These are phyloP conservation scores for Arctia plantaginis DNA, from an alignment of 2,888 invertebrate species.

Conservation along the genomic window DNA sequence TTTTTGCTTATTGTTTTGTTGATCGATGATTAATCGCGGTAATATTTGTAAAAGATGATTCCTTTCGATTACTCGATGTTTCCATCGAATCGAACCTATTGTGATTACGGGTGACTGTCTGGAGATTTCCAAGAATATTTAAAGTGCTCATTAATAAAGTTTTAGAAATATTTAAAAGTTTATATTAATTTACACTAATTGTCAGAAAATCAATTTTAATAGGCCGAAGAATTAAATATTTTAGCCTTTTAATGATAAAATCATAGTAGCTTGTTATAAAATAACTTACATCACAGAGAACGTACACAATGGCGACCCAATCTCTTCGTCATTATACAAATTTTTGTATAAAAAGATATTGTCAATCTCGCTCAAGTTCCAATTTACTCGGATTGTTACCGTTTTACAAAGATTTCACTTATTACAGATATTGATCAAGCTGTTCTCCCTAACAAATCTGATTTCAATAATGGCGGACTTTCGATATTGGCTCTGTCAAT, in stretches of 20 bases:
- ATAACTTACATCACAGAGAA: conserved; percentile 30
- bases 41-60: too few species aligned
- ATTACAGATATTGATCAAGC: conserved; percentile 30
- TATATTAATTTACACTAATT: not conserved
- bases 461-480: conserved; percentile 23
- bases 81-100: too few species aligned
- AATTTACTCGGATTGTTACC: conserved; percentile 48
- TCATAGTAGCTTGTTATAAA: conserved; percentile 20
- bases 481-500: conserved; percentile 10
- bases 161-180: too few species aligned
- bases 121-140: too few species aligned
- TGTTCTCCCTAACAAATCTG: conserved; percentile 16
- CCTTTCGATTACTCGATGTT: too few species aligned
- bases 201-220: not conserved
- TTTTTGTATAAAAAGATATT: conserved; percentile 36
- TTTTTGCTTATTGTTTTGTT: too few species aligned
- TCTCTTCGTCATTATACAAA: conserved; percentile 31
- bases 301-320: conserved; percentile 23
- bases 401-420: conserved; percentile 19
- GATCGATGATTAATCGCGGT: too few species aligned
- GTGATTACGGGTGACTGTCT: too few species aligned
- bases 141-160: too few species aligned
- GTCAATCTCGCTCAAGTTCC: conserved; percentile 33
- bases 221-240: not conserved
- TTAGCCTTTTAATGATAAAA: conserved; percentile 21